A percentile compares a stretch with the other conserved stretches of the same genome.
These are phyloP conservation scores for Taxidea taxus DNA, from an alignment of 2,113 vertebrate genomes.

Conservation along the genomic window DNA sequence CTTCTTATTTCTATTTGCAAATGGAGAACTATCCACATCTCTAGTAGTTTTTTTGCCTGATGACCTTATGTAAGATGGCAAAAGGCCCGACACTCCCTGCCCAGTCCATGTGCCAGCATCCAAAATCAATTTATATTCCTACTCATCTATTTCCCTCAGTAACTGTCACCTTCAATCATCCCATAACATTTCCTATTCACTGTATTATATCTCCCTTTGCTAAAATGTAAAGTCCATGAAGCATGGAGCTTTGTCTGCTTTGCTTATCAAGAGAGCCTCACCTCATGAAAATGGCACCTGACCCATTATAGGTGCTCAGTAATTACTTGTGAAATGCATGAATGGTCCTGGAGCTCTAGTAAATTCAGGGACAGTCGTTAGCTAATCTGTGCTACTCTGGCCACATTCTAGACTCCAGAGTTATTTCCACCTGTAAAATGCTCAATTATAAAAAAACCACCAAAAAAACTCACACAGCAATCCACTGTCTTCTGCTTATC, in stretches of 20 bases:
- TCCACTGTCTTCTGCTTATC: neutral
- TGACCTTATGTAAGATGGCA: neutral
- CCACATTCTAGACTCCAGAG: neutral
- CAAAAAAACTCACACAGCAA: too few species aligned
- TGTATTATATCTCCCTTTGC: neutral
- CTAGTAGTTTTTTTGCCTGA: neutral
- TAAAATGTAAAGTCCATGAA: neutral
- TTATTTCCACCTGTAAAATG: neutral
- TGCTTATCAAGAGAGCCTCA: neutral
- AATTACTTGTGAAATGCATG: neutral
- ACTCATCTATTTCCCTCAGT: neutral
- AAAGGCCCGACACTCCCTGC: neutral
- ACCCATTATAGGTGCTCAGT: neutral
- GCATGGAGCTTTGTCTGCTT: neutral
- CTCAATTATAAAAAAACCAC: neutral
- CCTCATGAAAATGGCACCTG: neutral
- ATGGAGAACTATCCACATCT: neutral
- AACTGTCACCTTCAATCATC: neutral
- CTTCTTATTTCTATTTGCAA: neutral
- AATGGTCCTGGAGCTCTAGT: neutral
- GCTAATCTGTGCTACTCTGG: neutral
- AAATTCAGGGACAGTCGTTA: neutral
- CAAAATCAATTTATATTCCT: neutral
- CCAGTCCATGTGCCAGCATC: neutral
- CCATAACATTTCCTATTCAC: neutral